Evolutionary conservation across 2,797 vertebrate genomes (phyloP).

Genomic region (Enteromius radiatus): DNA sequence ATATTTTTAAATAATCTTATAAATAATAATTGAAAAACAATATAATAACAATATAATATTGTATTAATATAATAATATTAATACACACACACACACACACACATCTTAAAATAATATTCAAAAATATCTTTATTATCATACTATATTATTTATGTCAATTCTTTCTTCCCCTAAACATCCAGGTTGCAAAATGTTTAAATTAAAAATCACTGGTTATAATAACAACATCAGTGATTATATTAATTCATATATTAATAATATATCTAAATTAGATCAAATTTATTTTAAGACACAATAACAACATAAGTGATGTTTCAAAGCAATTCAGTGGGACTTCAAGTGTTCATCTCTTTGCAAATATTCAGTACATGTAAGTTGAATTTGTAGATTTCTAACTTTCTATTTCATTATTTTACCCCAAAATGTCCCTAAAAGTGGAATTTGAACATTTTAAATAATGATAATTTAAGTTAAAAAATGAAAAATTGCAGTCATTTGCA

Average conservation of each 20-base stretch:
- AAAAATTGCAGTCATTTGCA: not conserved
- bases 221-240: not conserved
- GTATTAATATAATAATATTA: not conserved
- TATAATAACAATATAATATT: not conserved
- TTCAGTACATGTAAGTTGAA: not conserved
- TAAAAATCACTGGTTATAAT: not conserved
- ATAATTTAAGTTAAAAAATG: not conserved
- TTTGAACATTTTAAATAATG: too few species aligned
- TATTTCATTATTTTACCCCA: not conserved
- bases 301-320: not conserved
- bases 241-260: not conserved
- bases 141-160: not conserved
- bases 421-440: not conserved
- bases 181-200: not conserved
- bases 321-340: not conserved
- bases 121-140: too few species aligned
- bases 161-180: not conserved
- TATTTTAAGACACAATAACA: not conserved
- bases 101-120: too few species aligned
- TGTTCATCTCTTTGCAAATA: not conserved
- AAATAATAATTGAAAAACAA: not conserved
- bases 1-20: not conserved
- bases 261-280: not conserved
- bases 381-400: not conserved
- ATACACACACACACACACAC: too few species aligned